These are phyloP conservation scores for Fragum fragum DNA, from an alignment of 2,888 invertebrate species.

Conservation along the genomic window DNA sequence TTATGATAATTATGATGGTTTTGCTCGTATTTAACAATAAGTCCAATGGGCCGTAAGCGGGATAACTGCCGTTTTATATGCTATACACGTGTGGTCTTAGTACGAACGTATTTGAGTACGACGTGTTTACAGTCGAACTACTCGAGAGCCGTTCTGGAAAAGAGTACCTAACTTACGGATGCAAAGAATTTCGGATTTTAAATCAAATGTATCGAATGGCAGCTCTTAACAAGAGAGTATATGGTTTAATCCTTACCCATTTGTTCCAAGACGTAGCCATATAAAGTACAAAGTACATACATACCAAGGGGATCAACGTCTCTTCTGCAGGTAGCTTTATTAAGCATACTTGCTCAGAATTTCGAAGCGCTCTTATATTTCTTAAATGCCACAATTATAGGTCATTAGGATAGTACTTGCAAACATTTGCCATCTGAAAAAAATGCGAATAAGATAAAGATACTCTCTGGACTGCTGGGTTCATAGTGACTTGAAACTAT, in stretches of 20 bases:
- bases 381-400: no score
- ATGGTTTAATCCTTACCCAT: background rate
- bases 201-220: background rate
- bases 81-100: conserved; percentile 50
- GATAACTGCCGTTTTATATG: conserved; percentile 23
- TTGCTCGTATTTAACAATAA: conserved; percentile 29
- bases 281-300: no score
- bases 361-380: no score
- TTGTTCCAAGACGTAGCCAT: no score
- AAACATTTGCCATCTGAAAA: no score
- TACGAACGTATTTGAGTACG: conserved; percentile 20
- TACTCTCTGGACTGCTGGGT: no score
- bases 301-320: no score
- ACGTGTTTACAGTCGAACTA: conserved; percentile 8
- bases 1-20: conserved; percentile 25
- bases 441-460: no score
- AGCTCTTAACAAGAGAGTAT: background rate
- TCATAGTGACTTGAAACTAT: no score
- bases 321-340: no score
- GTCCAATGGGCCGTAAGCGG: conserved; percentile 18
- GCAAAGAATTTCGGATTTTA: background rate
- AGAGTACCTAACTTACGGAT: background rate
- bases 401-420: no score
- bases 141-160: background rate
- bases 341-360: no score